Conservation (phyloP, 2,797 vertebrate genomes). For the Onychomys torridus region DNA sequence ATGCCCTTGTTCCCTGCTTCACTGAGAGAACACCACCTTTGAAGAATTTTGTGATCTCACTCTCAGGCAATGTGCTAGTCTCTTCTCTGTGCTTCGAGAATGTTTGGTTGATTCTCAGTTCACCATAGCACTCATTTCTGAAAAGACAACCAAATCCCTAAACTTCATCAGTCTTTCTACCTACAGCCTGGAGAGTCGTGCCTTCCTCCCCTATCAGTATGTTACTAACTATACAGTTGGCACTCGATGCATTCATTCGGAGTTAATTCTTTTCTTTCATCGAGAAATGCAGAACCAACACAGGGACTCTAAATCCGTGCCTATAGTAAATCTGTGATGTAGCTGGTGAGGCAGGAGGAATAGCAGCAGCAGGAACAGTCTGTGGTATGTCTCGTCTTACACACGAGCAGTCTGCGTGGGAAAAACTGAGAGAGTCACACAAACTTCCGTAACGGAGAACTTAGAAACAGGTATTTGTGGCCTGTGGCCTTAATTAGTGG, state of each 20-base stretch:
- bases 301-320: background rate
- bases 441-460: background rate
- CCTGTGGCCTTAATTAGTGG: background rate
- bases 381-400: background rate
- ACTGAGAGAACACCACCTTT: background rate
- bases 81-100: conserved; percentile 10
- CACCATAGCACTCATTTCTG: background rate
- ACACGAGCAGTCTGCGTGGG: background rate
- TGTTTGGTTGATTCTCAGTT: background rate
- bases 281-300: background rate
- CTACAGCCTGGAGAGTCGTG: background rate
- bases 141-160: background rate
- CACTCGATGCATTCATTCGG: background rate
- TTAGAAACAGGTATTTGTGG: conserved; percentile 4
- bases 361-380: background rate
- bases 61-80: background rate
- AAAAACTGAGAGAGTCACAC: background rate
- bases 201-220: background rate
- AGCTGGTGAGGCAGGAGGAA: background rate
- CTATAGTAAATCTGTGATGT: background rate
- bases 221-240: background rate
- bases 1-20: background rate
- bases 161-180: background rate
- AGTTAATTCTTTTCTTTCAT: conserved; percentile 50
- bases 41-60: background rate